A percentile compares a stretch with the other conserved stretches of the same genome.
These are phyloP conservation scores for Nycticorax nycticorax DNA, from an alignment of 2,113 vertebrate genomes.

Conservation along the genomic window DNA sequence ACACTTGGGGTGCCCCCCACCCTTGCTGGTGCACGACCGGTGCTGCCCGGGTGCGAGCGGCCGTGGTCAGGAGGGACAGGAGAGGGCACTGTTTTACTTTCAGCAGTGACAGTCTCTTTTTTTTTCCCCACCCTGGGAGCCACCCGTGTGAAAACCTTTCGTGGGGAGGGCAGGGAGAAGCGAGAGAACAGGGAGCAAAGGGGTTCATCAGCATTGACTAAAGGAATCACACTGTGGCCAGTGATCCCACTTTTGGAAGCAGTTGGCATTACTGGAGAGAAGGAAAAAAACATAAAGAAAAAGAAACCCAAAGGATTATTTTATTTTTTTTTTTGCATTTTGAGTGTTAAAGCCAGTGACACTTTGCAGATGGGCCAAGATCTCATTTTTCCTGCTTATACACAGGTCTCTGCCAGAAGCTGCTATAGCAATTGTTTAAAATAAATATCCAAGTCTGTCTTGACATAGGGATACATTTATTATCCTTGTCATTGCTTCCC, in stretches of 20 bases:
- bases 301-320: neutral
- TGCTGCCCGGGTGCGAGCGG: neutral
- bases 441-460: neutral
- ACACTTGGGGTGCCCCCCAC: neutral
- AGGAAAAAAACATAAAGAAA: neutral
- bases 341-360: neutral
- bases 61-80: neutral
- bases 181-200: neutral
- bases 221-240: neutral
- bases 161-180: neutral
- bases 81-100: neutral
- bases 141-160: neutral
- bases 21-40: neutral
- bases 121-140: neutral
- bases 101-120: neutral
- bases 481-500: conserved; percentile 25
- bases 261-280: neutral
- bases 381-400: neutral
- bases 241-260: neutral
- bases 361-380: conserved; percentile 8
- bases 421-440: conserved; percentile 18
- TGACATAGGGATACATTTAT: neutral
- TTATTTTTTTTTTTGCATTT: neutral
- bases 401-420: conserved; percentile 27
- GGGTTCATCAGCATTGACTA: neutral